Evolutionary conservation across 2,888 invertebrate genomes (phyloP).

Genomic region (Sesia apiformis): DNA sequence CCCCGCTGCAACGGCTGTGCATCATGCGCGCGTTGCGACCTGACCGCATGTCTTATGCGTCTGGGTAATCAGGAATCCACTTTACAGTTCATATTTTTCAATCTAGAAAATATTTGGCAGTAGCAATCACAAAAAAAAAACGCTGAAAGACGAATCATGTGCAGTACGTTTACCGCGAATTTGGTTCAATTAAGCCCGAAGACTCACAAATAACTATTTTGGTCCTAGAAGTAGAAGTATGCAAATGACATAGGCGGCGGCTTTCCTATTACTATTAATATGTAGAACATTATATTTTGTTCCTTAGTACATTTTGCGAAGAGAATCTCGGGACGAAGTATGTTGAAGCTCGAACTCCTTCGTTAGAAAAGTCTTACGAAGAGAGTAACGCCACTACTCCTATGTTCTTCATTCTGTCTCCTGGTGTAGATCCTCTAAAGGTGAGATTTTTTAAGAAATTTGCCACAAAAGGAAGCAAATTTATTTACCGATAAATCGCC

Average conservation of each 20-base stretch:
- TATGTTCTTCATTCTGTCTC: conserved; percentile 94
- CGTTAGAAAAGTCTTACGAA: conserved; percentile 88
- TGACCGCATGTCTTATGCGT: conserved; percentile 96
- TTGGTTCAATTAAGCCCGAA: not conserved
- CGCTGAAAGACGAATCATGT: not conserved
- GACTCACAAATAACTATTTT: not conserved
- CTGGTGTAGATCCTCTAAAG: conserved; percentile 95
- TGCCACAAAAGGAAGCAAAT: too few species aligned
- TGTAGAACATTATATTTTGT: too few species aligned
- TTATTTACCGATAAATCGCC: too few species aligned
- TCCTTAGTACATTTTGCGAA: conserved; percentile 84
- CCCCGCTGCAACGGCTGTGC: conserved; percentile 88
- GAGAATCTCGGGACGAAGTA: conserved; percentile 91
- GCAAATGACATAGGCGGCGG: not conserved
- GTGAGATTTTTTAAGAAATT: conserved; percentile 30
- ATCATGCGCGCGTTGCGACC: conserved; percentile 94
- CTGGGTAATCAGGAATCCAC: conserved; percentile 60
- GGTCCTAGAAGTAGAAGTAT: not conserved
- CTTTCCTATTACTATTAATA: not conserved
- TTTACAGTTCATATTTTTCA: not conserved
- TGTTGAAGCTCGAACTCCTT: conserved; percentile 84
- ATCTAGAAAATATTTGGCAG: not conserved
- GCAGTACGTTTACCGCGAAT: too few species aligned
- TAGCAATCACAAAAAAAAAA: not conserved
- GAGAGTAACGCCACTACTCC: conserved; percentile 90